Base-by-base conservation (phyloP, 2,888 invertebrate species). In the Papilio protenor region DNA sequence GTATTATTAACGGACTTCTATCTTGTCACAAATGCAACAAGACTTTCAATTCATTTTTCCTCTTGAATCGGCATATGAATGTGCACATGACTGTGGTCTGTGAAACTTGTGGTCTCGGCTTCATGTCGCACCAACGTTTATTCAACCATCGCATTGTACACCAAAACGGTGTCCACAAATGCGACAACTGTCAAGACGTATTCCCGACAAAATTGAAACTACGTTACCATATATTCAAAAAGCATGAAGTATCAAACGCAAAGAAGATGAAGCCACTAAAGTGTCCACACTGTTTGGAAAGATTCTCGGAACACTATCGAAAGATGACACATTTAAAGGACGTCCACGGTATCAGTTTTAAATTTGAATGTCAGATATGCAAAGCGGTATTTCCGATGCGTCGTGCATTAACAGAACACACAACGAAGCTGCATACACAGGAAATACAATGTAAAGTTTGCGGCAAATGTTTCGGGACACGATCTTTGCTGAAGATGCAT, bases 251-350 rank as follows among this genome's bases (percentile, higher is more conserved):
- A 0, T 85, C 87, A 0, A 93, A 93, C 75, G 81, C 88, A 0
- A 94, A 93, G 80, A 92, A 91, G 66, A 87, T 88, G 18, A 93
- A 91, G 52, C 94, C 93, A 0, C 77, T 94, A 6, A 94, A 94
- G 86, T 94, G 94, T 79, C 91, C 94, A 0, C 94, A 92, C 77
- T 94, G 94, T 59, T 86, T 92, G 77, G 93, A 94, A 81, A 83
- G 94, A 12, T 94, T 94, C 73, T 86, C 94, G 0, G 94, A 94
- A 79, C 94, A 94, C 79, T 94, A 94, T 71, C 87, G 87, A 2
- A 94, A 94, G 78, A 94, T 94, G 94, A 92, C 91, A 2, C 94
- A 94, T 80, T 82, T 94, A 76, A 93, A 89, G 80, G 90, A 91
- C 78, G 90, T 86, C 0, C 94, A 94, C 75, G 94, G 92, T 0